Base-by-base conservation (phyloP, 2,888 invertebrate species). In the Napeogenes inachia region DNA sequence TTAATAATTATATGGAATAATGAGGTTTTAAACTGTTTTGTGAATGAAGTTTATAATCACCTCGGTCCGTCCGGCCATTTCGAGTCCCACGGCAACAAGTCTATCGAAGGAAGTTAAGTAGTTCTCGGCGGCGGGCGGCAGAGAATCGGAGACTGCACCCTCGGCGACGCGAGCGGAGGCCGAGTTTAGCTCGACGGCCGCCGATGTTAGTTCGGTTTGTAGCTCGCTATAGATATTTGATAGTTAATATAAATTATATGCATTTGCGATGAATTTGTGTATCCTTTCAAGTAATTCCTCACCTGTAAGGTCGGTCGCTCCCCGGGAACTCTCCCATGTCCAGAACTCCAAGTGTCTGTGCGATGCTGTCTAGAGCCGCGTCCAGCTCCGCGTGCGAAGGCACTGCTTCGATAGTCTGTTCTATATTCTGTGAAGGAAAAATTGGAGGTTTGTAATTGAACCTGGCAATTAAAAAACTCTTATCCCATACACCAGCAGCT, bases 361-460 rank as follows among this genome's bases (percentile, higher is more conserved):
- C 94, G 69, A 98, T 97, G 72, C 93, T 94, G 67, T 94, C 93
- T 71, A 98, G 93, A 0, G 97, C 97, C 30, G 94, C 93, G 79
- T 99, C 98, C n/a, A 99, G 95, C 78, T 98, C 98, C 60, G 95
- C 94, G 81, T 98, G 98, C 0, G 98, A 98, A 0, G 99, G 98
- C 54, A 99, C 92, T 68, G 97, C 96, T 70, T 95, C 95, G 59
- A 98, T 93, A 0, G 93, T 92, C 50, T 88, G 90, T 6, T 92
- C 92, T 8, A 93, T 74, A 3, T 95, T 92, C 83, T 93, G 82
- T 0, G 56, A 59, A 50, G 33, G 45, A 57, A 10, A 53, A 45
- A 33, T 58, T 38, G 50, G 46, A 54, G n/a, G 10, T 55, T 55
- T 54, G 2, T n/a, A 60, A 30, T 12, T 2, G 13, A 32, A 50